Evolutionary conservation across 2,888 invertebrate genomes (phyloP).

Genomic region (Trachelus tabidus): DNA sequence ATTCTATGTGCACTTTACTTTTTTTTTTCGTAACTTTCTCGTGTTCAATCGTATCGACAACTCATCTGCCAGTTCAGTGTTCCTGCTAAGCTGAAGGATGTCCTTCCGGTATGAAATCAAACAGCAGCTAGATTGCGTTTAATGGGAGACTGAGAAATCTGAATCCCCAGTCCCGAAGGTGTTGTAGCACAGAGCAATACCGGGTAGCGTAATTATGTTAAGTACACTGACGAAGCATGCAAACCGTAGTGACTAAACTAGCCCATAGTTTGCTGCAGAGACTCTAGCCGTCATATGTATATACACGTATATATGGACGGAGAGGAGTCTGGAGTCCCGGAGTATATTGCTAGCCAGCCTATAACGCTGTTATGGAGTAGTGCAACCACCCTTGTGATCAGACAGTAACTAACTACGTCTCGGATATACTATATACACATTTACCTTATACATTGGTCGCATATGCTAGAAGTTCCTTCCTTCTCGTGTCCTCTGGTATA

Average conservation of each 20-base stretch:
- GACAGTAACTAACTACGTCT: conserved; percentile 52
- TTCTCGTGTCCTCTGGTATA: background rate
- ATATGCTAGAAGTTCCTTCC: background rate
- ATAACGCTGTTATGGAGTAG: conserved; percentile 57
- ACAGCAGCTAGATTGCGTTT: background rate
- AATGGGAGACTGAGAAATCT: background rate
- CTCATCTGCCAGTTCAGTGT: background rate
- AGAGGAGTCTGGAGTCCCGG: conserved; percentile 12
- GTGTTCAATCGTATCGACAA: background rate
- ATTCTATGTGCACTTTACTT: background rate
- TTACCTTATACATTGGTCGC: conserved; percentile 30
- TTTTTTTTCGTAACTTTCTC: background rate
- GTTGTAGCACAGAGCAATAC: background rate
- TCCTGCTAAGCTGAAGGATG: background rate
- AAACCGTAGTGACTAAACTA: conserved; percentile 41
- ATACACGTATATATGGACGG: background rate
- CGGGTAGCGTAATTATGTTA: conserved; percentile 53
- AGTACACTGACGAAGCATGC: conserved; percentile 48
- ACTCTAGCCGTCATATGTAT: background rate
- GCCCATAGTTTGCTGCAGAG: conserved; percentile 20
- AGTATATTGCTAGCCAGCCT: conserved; percentile 28
- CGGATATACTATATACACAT: conserved; percentile 24
- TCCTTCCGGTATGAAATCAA: background rate
- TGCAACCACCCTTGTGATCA: conserved; percentile 56
- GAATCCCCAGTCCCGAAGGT: background rate